Conservation (phyloP, 1,140 invertebrate genomes). For the Diabrotica virgifera region DNA sequence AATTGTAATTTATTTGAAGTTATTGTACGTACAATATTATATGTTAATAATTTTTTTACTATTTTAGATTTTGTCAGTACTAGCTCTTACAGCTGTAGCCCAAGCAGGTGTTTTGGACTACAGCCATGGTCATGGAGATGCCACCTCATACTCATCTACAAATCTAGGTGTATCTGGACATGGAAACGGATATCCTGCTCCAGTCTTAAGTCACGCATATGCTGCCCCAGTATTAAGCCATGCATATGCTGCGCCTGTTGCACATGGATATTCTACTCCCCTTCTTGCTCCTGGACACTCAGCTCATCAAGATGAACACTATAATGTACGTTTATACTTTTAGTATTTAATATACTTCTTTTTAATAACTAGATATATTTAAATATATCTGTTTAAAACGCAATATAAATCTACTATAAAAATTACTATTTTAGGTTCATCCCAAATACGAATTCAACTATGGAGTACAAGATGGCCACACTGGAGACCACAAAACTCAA, state of each 20-base stretch:
- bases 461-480: constrained; percentile 8
- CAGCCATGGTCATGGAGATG: not conserved
- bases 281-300: not conserved
- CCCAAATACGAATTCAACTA: constrained; percentile 56
- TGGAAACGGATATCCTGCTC: not conserved
- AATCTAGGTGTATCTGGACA: not conserved
- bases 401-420: not conserved
- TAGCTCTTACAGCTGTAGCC: constrained; percentile 30
- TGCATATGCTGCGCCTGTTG: constrained; percentile 9
- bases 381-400: not conserved
- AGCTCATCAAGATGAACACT: constrained; percentile 18
- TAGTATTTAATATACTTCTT: not conserved
- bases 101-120: constrained; percentile 28
- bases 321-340: constrained; percentile 31
- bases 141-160: not conserved
- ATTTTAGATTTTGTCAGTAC: constrained; percentile 28
- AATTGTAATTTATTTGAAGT: too few species aligned
- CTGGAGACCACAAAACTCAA: constrained; percentile 7
- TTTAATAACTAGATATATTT: not conserved
- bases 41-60: not conserved
- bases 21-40: too few species aligned
- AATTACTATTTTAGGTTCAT: constrained; percentile 45
- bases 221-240: constrained; percentile 3
- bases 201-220: not conserved
- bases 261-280: constrained; percentile 6